Evolutionary conservation across 1,140 invertebrate species (phyloP).

Genomic region (Alviniconcha marisindica): DNA sequence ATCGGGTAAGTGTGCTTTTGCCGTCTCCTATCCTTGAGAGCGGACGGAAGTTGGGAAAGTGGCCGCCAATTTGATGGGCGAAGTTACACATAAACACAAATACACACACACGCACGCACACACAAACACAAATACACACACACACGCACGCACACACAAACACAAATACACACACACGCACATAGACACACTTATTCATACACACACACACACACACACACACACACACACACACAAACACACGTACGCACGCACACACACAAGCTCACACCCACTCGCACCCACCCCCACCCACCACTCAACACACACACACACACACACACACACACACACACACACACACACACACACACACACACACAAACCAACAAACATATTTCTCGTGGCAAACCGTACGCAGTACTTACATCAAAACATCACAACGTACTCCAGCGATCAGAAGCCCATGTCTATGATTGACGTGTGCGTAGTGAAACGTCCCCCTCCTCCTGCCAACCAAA

Average conservation of each 20-base stretch:
- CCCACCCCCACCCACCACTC: constrained; percentile 9
- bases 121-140: background rate
- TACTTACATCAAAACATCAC: background rate
- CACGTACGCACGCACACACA: constrained; percentile 10
- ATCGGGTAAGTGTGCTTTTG: too few relatives aligned
- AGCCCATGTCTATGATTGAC: too few relatives aligned
- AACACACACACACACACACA: background rate
- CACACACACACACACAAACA: constrained; percentile 4
- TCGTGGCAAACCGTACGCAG: too few relatives aligned
- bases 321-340: too few relatives aligned
- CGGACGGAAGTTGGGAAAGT: too few relatives aligned
- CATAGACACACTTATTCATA: background rate
- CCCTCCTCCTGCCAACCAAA: too few relatives aligned
- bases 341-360: background rate
- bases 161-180: constrained; percentile 12
- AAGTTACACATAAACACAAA: too few relatives aligned
- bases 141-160: constrained; percentile 11
- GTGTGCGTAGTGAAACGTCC: too few relatives aligned
- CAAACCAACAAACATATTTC: too few relatives aligned
- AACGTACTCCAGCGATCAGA: too few relatives aligned
- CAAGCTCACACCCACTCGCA: constrained; percentile 26
- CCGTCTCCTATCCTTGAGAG: too few relatives aligned
- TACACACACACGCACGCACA: constrained; percentile 16
- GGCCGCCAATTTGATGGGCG: too few relatives aligned
- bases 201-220: constrained; percentile 11